Evolutionary conservation across 2,888 invertebrate species (phyloP), one percentile per base, ranked within the genome.

Genomic region (Apamea anceps): DNA sequence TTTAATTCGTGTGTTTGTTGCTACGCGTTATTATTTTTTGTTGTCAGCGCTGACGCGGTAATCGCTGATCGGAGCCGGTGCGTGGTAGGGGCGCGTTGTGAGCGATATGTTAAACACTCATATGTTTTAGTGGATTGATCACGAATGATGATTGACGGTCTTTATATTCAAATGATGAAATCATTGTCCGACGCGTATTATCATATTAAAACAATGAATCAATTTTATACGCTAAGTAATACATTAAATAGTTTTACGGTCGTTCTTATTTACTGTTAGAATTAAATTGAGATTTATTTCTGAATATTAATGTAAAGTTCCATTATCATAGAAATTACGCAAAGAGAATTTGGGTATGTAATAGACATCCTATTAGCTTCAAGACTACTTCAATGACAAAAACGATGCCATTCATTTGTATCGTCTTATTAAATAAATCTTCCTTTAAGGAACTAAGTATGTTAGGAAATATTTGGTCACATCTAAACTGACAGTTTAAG

Each of bases 141-240:
- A 86, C 72, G 81, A 80, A 86, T 86, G 75, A 85, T 88, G 90
- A 89, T 90, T 87, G 90, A 89, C 73, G 86, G 79, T 77, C 66
- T 81, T 83, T 80, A 80, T 87, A 89, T 89, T 86, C 79, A 89
- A 86, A 89, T 84, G 74, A 85, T 85, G 75, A 84, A 86, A 87
- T 87, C 80, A 86, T 86, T 89, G 89, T 86, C 89, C 84, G 79
- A 79, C 73, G 21, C 21, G 62, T 81, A 89, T 89, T 90, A 89
- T 87, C 89, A 90, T 89, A 90, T 85, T 86, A 81, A 85, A 89
- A 89, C 86, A 89, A 89, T 89, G 90, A 90, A 90, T 89, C 90
- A 89, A 85, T 84, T 86, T 80, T 80, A 87, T 84, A 87, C 72
- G 80, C 75, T 85, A 85, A 89, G 84, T 88, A 86, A 87, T 88